phyloP scores from a whole-genome alignment of 2,797 vertebrate species.

The Huso huso region DNA sequence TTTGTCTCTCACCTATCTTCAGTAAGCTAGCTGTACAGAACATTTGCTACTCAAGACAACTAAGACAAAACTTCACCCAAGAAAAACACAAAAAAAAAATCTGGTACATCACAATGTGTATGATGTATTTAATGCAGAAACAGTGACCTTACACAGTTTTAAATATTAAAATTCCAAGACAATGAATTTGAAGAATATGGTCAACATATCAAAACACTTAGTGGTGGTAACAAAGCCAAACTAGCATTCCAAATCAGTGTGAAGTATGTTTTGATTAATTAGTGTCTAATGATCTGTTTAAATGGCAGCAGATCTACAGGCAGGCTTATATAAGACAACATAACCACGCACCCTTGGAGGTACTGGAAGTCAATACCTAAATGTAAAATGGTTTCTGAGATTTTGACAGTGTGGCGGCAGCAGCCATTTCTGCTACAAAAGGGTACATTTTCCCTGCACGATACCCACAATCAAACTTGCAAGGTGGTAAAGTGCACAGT shows the following conservation, averaged over 20 bases:
- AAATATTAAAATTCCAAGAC: no score
- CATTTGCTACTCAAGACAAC: background rate
- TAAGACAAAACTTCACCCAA: no score
- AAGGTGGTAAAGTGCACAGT: no score
- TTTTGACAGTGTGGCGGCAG: background rate
- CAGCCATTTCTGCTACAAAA: background rate
- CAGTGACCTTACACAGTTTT: no score
- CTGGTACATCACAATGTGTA: background rate
- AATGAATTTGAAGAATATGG: no score
- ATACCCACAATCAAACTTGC: no score
- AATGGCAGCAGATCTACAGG: background rate
- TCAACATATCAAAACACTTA: no score
- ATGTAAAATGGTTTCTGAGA: background rate
- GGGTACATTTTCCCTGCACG: no score
- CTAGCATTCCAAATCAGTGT: no score
- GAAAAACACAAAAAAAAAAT: background rate
- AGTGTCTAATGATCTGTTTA: no score
- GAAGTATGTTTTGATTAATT: no score
- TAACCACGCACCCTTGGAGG: background rate
- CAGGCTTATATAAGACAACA: background rate
- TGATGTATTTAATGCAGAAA: background rate
- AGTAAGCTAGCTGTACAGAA: background rate
- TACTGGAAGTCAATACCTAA: background rate
- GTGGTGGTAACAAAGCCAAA: no score
- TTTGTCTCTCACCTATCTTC: background rate